phyloP scores from a whole-genome alignment of 1,140 invertebrate species.

The Holcopasites calliopsidis region DNA sequence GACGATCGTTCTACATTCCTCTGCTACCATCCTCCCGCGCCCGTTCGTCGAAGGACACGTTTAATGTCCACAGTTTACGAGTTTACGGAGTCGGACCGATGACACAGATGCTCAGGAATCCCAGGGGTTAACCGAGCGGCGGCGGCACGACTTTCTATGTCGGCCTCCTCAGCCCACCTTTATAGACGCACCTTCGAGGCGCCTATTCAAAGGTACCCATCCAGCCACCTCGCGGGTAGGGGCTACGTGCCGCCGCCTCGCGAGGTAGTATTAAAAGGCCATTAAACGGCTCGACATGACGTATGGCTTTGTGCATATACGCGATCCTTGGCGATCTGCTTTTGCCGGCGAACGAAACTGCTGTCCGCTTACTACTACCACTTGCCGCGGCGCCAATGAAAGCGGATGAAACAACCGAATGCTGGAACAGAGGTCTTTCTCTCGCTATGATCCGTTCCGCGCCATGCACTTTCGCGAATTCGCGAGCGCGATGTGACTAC shows the following conservation, averaged over 20 bases:
- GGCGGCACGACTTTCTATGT: slow-evolving; percentile 21
- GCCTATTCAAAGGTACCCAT: slow-evolving; percentile 54
- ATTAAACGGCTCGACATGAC: slow-evolving; percentile 70
- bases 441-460: background rate
- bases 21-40: background rate
- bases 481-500: background rate
- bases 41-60: slow-evolving; percentile 21
- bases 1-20: slow-evolving; percentile 40
- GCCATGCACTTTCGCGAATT: slow-evolving; percentile 19
- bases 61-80: slow-evolving; percentile 44
- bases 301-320: slow-evolving; percentile 63
- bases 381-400: slow-evolving; percentile 29
- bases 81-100: slow-evolving; percentile 41
- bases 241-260: slow-evolving; percentile 51
- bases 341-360: slow-evolving; percentile 44
- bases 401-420: background rate
- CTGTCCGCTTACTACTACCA: slow-evolving; percentile 14
- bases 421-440: background rate
- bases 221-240: slow-evolving; percentile 44
- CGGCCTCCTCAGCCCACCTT: slow-evolving; percentile 23
- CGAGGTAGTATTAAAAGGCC: slow-evolving; percentile 71
- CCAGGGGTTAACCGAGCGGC: slow-evolving; percentile 16
- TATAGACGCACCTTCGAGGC: slow-evolving; percentile 38
- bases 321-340: slow-evolving; percentile 39
- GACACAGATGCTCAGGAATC: slow-evolving; percentile 58